Percentiles rank a stretch among this genome's conserved stretches.
phyloP scores from a whole-genome alignment of 2,113 vertebrate genomes.

The Phycodurus eques region DNA sequence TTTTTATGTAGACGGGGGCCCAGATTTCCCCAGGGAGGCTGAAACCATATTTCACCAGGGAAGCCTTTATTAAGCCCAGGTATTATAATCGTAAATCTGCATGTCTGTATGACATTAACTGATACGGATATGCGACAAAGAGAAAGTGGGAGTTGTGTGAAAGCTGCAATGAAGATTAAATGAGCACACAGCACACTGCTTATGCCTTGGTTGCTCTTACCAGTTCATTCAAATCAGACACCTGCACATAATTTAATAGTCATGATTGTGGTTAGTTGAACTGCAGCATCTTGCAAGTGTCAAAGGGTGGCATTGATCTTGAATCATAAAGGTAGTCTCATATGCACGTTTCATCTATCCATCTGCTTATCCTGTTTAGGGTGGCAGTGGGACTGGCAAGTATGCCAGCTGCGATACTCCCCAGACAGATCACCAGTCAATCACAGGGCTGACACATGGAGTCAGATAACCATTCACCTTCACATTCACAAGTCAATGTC shows the following conservation, averaged over 20 bases:
- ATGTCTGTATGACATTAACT: background rate
- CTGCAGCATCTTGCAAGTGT: background rate
- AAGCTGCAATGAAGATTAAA: background rate
- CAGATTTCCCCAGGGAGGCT: conserved; percentile 1
- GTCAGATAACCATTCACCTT: background rate
- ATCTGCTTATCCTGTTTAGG: background rate
- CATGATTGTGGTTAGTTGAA: background rate
- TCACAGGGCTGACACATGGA: background rate
- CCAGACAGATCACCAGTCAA: background rate
- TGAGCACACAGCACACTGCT: background rate
- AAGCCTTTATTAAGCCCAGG: conserved; percentile 3
- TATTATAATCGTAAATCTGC: background rate
- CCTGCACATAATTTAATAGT: conserved; percentile 17
- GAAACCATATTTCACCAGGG: background rate
- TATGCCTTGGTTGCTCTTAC: background rate
- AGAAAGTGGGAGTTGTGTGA: background rate
- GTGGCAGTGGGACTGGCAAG: background rate
- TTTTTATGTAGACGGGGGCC: conserved; percentile 18
- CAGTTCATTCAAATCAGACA: conserved; percentile 7
- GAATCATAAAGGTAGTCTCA: background rate
- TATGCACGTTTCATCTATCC: background rate
- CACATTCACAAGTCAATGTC: no score
- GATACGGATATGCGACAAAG: background rate
- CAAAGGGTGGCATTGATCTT: conserved; percentile 1
- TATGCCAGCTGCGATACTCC: background rate